A percentile compares a stretch with the other conserved stretches of the same genome.
These are phyloP conservation scores for Cydia amplana DNA, from an alignment of 1,140 invertebrate genomes.

Conservation along the genomic window DNA sequence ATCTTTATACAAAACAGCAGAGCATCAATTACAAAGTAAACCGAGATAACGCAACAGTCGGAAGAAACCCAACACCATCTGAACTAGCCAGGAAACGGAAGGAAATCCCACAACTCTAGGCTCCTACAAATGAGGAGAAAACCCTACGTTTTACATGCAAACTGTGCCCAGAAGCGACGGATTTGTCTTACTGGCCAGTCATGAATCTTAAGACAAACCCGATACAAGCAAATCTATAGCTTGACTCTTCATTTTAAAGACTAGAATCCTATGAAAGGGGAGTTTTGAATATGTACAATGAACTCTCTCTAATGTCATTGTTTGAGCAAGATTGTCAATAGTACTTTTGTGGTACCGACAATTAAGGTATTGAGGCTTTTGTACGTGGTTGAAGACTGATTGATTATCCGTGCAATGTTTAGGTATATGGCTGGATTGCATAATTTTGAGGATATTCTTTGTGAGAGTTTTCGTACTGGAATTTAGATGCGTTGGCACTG, in stretches of 20 bases:
- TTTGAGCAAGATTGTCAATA: conserved; percentile 54
- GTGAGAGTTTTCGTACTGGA: background rate
- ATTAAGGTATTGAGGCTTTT: conserved; percentile 31
- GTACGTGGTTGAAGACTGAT: conserved; percentile 32
- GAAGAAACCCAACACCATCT: conserved; percentile 8
- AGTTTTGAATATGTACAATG: conserved; percentile 53
- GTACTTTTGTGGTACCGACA: conserved; percentile 37
- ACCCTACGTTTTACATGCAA: conserved; percentile 40
- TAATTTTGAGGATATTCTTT: background rate
- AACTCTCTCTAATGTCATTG: conserved; percentile 67
- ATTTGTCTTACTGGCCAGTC: conserved; percentile 44
- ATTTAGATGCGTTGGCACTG: background rate
- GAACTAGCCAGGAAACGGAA: conserved; percentile 19
- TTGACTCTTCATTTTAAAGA: conserved; percentile 34
- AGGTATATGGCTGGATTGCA: background rate
- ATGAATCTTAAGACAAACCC: conserved; percentile 1
- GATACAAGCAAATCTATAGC: conserved; percentile 34
- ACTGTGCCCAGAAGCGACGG: conserved; percentile 40
- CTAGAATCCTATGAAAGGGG: conserved; percentile 28
- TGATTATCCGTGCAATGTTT: conserved; percentile 18
- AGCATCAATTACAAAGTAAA: conserved; percentile 2
- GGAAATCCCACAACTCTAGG: conserved; percentile 34
- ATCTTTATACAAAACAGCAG: background rate
- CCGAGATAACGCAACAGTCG: background rate
- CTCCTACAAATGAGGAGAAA: conserved; percentile 32